Evolutionary conservation across 2,888 invertebrate species (phyloP), one percentile per base, ranked within the genome.

Genomic region (Elmis aenea): DNA sequence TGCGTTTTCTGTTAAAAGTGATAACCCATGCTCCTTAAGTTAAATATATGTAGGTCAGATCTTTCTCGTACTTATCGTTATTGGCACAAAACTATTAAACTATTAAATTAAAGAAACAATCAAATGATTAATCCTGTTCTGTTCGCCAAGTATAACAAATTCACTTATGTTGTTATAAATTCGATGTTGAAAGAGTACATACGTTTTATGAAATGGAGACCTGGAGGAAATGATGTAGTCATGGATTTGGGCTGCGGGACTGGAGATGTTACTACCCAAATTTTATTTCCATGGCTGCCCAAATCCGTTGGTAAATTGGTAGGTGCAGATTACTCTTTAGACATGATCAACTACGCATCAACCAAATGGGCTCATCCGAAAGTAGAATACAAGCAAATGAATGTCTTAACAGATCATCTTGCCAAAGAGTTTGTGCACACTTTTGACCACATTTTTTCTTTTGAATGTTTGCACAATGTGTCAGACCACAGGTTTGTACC

Each of bases 401-500:
- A 87, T 53, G 79, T 87, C 22, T 64, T 68, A 27, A 64, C 73
- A 0, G 61, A 68, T 0, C 58, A 68, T 13, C 45, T 80, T 28
- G 74, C 76, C 0, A 57, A 61, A 1, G 64, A 73, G 11, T 51
- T 75, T 26, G 52, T 63, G 9, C 70, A 66, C 29, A 57, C 65
- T 13, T 87, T 82, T 54, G 74, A 81, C 55, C 83, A 85, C 55
- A 74, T 77, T 1, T 77, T 84, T 31, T 87, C 87, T 0, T 85
- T 87, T 58, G 85, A 85, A 59, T 79, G 85, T 42, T 67, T 88
- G 3, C 86, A 88, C 54, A 88, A 87, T 87, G 77, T 87, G 16
- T 75, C 75, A 48, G 75, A 85, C 55, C 81, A 82, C 61, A 73
- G 76, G 82, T 83, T 6, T 18, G 8, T 18, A 18, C 18, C 8